Conservation (phyloP, 2,888 invertebrate species). For the Lepidocyrtoides sp. region DNA sequence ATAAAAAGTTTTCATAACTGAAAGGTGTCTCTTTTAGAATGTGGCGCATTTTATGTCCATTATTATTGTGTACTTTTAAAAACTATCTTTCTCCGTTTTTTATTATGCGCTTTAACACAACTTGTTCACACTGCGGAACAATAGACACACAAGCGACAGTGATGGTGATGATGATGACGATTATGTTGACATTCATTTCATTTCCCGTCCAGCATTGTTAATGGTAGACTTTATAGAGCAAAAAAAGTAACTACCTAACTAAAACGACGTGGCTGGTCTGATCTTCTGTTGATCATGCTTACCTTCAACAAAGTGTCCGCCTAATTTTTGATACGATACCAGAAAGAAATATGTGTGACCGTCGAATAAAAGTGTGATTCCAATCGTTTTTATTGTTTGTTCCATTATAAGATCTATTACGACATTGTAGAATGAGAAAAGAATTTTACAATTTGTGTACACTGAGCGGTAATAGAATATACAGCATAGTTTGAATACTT, state of each 20-base stretch:
- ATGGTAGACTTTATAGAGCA: too few relatives aligned
- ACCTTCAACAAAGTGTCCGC: conserved; percentile 46
- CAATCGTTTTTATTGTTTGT: conserved; percentile 43
- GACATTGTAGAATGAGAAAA: conserved; percentile 39
- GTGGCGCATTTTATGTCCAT: conserved; percentile 46
- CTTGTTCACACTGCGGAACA: conserved; percentile 56
- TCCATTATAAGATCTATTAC: conserved; percentile 41
- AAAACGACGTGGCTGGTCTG: conserved; percentile 54
- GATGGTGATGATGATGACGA: not conserved
- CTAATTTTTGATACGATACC: conserved; percentile 51
- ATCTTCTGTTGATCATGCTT: not conserved
- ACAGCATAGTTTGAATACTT: conserved; percentile 40
- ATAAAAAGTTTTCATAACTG: conserved; percentile 15
- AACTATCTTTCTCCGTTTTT: conserved; percentile 24
- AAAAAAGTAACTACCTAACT: not conserved
- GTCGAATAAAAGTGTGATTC: conserved; percentile 37
- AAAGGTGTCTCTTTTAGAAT: not conserved
- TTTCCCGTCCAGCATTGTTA: not conserved
- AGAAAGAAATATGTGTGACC: conserved; percentile 42
- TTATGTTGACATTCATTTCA: not conserved
- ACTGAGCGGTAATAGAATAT: not conserved
- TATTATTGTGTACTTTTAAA: conserved; percentile 57
- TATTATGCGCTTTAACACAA: conserved; percentile 4
- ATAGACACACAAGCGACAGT: conserved; percentile 1
- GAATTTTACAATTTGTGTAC: not conserved